These are phyloP conservation scores for Siderastrea siderea DNA, from an alignment of 92 coral and sea anemone genomes.

Conservation along the genomic window DNA sequence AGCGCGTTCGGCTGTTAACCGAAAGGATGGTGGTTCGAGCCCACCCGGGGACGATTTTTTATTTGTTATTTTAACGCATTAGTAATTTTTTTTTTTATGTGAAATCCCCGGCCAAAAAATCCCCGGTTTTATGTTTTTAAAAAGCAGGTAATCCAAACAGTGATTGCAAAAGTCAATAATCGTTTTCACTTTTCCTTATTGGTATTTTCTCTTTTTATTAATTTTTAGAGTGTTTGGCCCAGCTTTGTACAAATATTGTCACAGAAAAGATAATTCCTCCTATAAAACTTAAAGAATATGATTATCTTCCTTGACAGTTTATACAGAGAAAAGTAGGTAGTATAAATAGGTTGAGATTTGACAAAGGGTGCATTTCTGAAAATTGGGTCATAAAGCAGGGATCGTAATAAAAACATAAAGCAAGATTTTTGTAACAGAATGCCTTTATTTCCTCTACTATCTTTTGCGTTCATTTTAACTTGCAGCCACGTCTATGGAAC, in stretches of 20 bases:
- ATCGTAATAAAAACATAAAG: too few relatives aligned
- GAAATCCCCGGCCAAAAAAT: too few relatives aligned
- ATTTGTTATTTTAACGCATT: too few relatives aligned
- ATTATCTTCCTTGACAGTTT: background rate
- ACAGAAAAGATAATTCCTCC: background rate
- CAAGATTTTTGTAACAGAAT: background rate
- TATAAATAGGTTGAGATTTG: background rate
- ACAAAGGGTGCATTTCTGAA: background rate
- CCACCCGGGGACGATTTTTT: too few relatives aligned
- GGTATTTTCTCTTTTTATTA: background rate
- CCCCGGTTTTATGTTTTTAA: too few relatives aligned
- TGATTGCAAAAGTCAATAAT: too few relatives aligned
- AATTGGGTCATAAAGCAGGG: too few relatives aligned
- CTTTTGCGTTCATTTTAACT: background rate
- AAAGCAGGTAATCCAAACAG: too few relatives aligned
- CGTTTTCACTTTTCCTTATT: background rate
- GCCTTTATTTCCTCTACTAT: background rate
- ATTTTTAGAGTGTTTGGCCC: background rate
- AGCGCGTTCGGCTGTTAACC: constrained; percentile 94
- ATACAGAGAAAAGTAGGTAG: too few relatives aligned
- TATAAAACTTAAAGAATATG: background rate
- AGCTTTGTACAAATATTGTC: background rate
- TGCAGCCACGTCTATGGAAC: background rate
- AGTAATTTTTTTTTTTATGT: too few relatives aligned
- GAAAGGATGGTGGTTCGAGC: too few relatives aligned